Base-by-base conservation (phyloP, 2,888 invertebrate species). In the Tachystola acroxantha region DNA sequence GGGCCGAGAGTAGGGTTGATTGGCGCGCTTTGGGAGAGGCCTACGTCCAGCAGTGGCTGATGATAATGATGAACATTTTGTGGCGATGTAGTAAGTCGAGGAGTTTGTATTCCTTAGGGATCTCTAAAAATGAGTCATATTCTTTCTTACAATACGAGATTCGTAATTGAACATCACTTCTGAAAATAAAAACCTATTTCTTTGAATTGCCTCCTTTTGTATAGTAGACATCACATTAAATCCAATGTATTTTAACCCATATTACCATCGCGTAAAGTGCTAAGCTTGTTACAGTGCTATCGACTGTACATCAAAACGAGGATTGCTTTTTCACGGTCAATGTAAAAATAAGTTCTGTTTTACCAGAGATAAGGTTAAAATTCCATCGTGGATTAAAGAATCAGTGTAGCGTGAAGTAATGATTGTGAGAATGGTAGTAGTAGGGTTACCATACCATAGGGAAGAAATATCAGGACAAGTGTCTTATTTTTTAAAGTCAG, bases 121-220 rank as follows among this genome's bases (percentile, higher is more conserved):
- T 22, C 31, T 24, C 31, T 22, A 31, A 32, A 32, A 29, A 3
- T 2, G 6, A 9, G 20, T 24, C 2, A n/a, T n/a, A n/a, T n/a
- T 24, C 16, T 3, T 16, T 4, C 31, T 31, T 10, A 27, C 32
- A 22, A 14, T 13, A 14, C 19, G 14, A 29, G n/a, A 27, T 36
- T 10, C n/a, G 20, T 25, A 33, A 39, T 39, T 35, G 36, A 16
- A 32, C 39, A 36, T 36, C 35, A 27, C 34, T 35, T 24, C 24
- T 24, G 28, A 25, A 31, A 39, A 28, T 19, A 32, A 32, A 32
- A 31, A n/a, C n/a, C 9, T 24, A 24, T 24, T 24, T 24, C 29
- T 36, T 29, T 33, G 24, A 24, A 27, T 9, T 24, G 16, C 16
- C n/a, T n/a, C n/a, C n/a, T n/a, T n/a, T n/a, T n/a, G n/a, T n/a